Conservation (phyloP, 2,888 invertebrate species). For the Cerceris rybyensis region DNA sequence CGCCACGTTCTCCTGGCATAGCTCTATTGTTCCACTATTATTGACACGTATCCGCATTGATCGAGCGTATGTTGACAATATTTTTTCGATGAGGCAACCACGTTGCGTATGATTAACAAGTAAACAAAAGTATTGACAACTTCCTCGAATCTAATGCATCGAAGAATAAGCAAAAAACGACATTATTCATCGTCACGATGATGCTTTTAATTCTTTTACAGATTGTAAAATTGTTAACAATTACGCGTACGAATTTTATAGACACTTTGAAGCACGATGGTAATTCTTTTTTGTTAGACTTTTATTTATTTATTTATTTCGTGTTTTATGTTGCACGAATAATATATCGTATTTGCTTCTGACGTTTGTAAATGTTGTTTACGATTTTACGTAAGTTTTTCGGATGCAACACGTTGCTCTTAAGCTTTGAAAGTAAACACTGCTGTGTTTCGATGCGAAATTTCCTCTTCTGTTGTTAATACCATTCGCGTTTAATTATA, state of each 20-base stretch:
- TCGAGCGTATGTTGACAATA: not conserved
- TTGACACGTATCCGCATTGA: not conserved
- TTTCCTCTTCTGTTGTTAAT: too few relatives aligned
- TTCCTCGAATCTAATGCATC: not conserved
- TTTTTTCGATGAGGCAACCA: not conserved
- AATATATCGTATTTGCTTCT: too few relatives aligned
- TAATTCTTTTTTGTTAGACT: not conserved
- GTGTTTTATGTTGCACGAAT: too few relatives aligned
- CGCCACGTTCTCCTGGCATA: constrained; percentile 1
- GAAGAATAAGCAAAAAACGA: not conserved
- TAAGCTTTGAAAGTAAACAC: too few relatives aligned
- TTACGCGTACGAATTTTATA: not conserved
- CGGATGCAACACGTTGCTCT: too few relatives aligned
- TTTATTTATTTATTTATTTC: too few relatives aligned
- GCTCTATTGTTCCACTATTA: constrained; percentile 37
- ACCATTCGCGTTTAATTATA: too few relatives aligned
- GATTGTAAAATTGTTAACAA: not conserved
- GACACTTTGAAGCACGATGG: not conserved
- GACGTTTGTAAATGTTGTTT: too few relatives aligned
- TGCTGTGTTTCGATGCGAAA: too few relatives aligned
- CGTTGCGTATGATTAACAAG: not conserved
- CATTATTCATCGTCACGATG: not conserved
- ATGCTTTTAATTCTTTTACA: not conserved
- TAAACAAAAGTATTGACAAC: not conserved
- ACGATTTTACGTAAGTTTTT: too few relatives aligned